A percentile compares a stretch with the other conserved stretches of the same genome.
Conservation (phyloP, 1,140 invertebrate species). For the Drosophila nigromelanica region DNA sequence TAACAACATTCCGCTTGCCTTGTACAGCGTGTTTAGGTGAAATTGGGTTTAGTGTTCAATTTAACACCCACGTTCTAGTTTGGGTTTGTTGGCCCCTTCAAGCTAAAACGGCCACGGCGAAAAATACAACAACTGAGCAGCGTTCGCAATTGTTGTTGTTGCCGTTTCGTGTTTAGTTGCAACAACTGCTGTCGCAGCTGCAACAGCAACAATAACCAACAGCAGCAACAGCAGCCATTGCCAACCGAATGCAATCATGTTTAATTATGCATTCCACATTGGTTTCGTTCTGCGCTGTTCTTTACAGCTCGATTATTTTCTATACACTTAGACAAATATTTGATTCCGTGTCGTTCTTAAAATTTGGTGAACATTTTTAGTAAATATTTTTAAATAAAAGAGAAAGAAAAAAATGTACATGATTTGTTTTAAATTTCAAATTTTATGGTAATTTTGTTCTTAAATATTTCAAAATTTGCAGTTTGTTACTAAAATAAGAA, state of each 20-base stretch:
- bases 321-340: no score
- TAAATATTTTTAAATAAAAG: no score
- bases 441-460: no score
- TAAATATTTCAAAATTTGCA: no score
- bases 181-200: constrained; percentile 39
- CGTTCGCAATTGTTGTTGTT: constrained; percentile 32
- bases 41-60: constrained; percentile 81
- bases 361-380: no score
- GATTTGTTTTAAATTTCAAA: no score
- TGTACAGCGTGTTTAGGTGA: constrained; percentile 60
- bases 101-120: constrained; percentile 10
- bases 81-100: constrained; percentile 68
- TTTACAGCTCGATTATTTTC: no score
- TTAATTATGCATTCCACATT: constrained; percentile 77
- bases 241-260: constrained; percentile 64
- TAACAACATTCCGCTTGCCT: constrained; percentile 30
- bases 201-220: constrained; percentile 35
- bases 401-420: no score
- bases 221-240: constrained; percentile 22
- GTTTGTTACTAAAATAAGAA: no score
- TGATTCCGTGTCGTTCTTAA: no score
- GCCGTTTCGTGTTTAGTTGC: constrained; percentile 39
- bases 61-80: constrained; percentile 80
- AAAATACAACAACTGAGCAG: constrained; percentile 27
- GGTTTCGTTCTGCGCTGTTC: constrained; percentile 42